Base-by-base conservation (phyloP, 2,797 vertebrate genomes). In the Tangara arthus region DNA sequence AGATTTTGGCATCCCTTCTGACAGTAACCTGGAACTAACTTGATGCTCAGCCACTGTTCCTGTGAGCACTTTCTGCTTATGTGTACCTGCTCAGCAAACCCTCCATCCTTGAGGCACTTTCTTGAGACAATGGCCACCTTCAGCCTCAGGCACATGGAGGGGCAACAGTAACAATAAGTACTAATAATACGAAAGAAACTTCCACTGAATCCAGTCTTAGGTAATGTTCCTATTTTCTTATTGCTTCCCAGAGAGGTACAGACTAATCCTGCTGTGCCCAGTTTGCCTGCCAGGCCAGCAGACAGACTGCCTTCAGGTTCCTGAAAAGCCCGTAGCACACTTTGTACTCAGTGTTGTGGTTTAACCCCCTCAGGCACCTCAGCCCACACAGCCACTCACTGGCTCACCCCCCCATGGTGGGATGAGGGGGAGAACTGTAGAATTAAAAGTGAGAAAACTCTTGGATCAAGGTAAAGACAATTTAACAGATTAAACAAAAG, bases 61-160 rank as follows among this genome's bases (percentile, higher is more conserved):
- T 28, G 1, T 52, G n/a, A 49, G 42, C 72, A 21, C 30, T 30
- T 46, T 17, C 4, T 68, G 19, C 30, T 50, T 34, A 12, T 3
- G 3, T 18, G 30, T 63, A 19, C 61, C 56, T 11, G 11, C 44
- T 73, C 30, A 59, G 49, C 44, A 37, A 73, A 23, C 75, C 28
- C 8, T 30, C 21, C 32, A 3, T 35, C 11, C 39, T 37, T 23
- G 22, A 42, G 64, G 30, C 28, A 30, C 13, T 53, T 66, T 56
- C 46, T 44, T 0, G 1, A 60, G 68, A 52, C 22, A 30, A 0
- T 6, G 41, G 39, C 64, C n/a, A 24, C 49, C 44, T 70, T 63
- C 44, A 50, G 39, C 47, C 21, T 30, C 16, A 17, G 37, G 49
- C 24, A 8, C 4, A 2, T 17, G 24, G 22, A 63, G 17, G 5